These are phyloP conservation scores for Hystrix brachyura DNA, from an alignment of 2,113 vertebrate genomes.

Conservation along the genomic window DNA sequence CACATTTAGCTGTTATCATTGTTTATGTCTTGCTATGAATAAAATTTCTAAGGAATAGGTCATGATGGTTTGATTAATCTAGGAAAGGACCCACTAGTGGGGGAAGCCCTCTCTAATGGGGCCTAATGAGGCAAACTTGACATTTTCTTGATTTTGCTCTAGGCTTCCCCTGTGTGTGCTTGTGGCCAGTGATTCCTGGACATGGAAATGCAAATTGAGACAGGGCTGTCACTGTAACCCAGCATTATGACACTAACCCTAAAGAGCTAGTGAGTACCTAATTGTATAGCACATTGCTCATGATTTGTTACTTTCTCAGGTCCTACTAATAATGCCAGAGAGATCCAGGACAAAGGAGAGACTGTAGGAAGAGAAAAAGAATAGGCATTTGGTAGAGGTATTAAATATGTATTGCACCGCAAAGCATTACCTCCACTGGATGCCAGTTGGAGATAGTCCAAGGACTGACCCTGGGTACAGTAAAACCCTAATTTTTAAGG, in stretches of 20 bases:
- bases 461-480: background rate
- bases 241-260: background rate
- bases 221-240: background rate
- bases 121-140: background rate
- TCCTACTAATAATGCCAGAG: constrained; percentile 3
- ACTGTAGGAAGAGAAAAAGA: constrained; percentile 57
- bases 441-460: constrained; percentile 3
- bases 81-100: background rate
- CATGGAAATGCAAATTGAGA: constrained; percentile 54
- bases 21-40: constrained; percentile 33
- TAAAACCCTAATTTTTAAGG: constrained; percentile 55
- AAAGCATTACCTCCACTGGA: constrained; percentile 47
- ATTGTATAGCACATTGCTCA: background rate
- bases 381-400: constrained; percentile 32
- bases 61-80: constrained; percentile 47
- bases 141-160: constrained; percentile 35
- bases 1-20: background rate
- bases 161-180: background rate
- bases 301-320: constrained; percentile 40
- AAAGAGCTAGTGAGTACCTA: background rate
- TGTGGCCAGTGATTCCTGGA: background rate
- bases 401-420: constrained; percentile 57
- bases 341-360: constrained; percentile 55
- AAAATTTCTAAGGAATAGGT: background rate
- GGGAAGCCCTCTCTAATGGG: background rate